Evolutionary conservation across 1,140 invertebrate genomes (phyloP).

Genomic region (Carposina sasakii): DNA sequence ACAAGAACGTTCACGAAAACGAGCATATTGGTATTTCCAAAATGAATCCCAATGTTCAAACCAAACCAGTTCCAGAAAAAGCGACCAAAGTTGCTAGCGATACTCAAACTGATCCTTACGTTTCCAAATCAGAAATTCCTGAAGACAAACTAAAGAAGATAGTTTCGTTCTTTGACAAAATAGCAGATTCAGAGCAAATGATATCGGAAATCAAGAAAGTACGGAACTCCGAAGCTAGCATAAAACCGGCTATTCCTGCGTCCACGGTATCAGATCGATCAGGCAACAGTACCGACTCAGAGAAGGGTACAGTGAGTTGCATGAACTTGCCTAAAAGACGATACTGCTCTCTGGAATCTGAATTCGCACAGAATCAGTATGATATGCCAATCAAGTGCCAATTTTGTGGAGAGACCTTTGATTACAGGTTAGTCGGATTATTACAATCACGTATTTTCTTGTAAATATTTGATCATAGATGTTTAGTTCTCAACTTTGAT

Average conservation of each 20-base stretch:
- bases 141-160: slow-evolving; percentile 61
- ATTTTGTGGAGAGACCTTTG: slow-evolving; percentile 46
- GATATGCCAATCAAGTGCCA: slow-evolving; percentile 28
- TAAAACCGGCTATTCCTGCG: slow-evolving; percentile 13
- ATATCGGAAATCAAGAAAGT: slow-evolving; percentile 40
- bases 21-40: slow-evolving; percentile 55
- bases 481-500: no score
- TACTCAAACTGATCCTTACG: slow-evolving; percentile 51
- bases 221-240: slow-evolving; percentile 25
- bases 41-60: slow-evolving; percentile 17
- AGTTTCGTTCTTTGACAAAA: slow-evolving; percentile 58
- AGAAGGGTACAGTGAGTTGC: slow-evolving; percentile 29
- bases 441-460: background rate
- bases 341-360: slow-evolving; percentile 30
- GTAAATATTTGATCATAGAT: background rate
- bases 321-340: slow-evolving; percentile 21
- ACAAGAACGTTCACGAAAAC: slow-evolving; percentile 49
- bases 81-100: slow-evolving; percentile 32
- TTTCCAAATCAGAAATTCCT: slow-evolving; percentile 31
- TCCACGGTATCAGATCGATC: slow-evolving; percentile 21
- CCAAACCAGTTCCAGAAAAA: background rate
- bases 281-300: slow-evolving; percentile 21
- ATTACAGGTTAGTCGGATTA: slow-evolving; percentile 31
- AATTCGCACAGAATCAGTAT: slow-evolving; percentile 6
- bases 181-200: slow-evolving; percentile 40